phyloP scores from a whole-genome alignment of 2,113 vertebrate genomes.

The Rhea pennata region DNA sequence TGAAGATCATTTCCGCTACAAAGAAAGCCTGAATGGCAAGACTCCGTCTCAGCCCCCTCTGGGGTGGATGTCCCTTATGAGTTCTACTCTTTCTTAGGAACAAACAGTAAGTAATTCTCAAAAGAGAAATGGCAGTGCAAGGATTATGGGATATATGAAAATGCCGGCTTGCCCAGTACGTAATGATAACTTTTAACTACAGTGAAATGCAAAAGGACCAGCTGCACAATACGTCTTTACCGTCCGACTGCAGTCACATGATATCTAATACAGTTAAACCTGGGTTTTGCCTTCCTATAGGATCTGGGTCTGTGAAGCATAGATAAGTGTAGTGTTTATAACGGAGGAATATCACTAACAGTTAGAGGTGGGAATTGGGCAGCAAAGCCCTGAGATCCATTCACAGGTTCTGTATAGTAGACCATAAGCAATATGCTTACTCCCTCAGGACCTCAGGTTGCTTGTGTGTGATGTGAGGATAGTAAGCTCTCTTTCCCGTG shows the following conservation, averaged over 20 bases:
- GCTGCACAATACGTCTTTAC: neutral
- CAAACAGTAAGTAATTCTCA: neutral
- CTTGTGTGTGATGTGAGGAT: neutral
- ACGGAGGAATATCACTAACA: neutral
- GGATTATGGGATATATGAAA: neutral
- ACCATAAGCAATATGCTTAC: neutral
- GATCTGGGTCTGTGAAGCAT: neutral
- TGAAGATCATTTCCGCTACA: neutral
- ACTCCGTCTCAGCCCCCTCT: neutral
- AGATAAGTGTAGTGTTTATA: neutral
- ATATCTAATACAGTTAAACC: neutral
- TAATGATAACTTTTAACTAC: neutral
- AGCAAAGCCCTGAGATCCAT: neutral
- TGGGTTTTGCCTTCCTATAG: neutral
- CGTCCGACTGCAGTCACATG: neutral
- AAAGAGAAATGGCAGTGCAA: neutral
- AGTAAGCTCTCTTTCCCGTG: neutral
- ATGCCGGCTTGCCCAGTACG: neutral
- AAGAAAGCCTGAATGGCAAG: neutral
- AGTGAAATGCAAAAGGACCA: neutral
- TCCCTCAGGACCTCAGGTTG: neutral
- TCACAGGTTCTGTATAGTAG: neutral
- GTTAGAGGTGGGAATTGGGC: neutral
- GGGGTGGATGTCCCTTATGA: neutral
- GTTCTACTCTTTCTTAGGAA: neutral